Base-by-base conservation (phyloP, 2,888 invertebrate species). In the Epistrophe eligans region DNA sequence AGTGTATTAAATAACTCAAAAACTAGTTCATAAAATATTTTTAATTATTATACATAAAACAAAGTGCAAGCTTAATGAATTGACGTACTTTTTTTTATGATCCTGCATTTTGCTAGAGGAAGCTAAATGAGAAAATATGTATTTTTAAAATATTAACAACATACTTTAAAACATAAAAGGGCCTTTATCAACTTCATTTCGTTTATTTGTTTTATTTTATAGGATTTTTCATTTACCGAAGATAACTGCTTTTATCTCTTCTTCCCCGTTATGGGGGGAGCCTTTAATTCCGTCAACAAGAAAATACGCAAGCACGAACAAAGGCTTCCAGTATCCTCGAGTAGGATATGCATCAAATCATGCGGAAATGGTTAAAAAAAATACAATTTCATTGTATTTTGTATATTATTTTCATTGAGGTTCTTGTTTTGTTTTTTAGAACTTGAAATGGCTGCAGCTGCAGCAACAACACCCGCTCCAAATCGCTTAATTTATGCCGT, bases 211-310 rank as follows among this genome's bases (percentile, higher is more conserved):
- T 13, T 19, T 3, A 11, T 38, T 48, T 79, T 74, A 9, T 35
- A 95, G 95, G 98, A 98, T 91, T 93, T 97, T 17, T 95, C 96
- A 1, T 98, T 98, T 93, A 96, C 96, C 1, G 96, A 98, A 90
- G 95, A 95, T 0, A 95, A 96, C 80, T 98, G 98, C 90, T 93
- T 97, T 48, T 97, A 97, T 93, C 94, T 98, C 94, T 96, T 98
- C 95, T 98, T 97, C 94, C 96, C 97, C 2, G 95, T 97, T 0
- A 95, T 96, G 90, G 98, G 98, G 9, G 98, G 98, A 0, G 94
- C 94, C 4, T 97, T 96, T 91, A 96, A 98, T 91, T 94, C 96
- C 5, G 96, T 97, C 24, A 97, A 96, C 93, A 98, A 98, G 92
- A 96, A 97, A 89, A 97, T 97, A 35, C 94, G 96, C 88, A 97